Percentiles rank a stretch among this genome's conserved stretches.
These are phyloP conservation scores for Subacronicta megacephala DNA, from an alignment of 2,888 invertebrate genomes.

Conservation along the genomic window DNA sequence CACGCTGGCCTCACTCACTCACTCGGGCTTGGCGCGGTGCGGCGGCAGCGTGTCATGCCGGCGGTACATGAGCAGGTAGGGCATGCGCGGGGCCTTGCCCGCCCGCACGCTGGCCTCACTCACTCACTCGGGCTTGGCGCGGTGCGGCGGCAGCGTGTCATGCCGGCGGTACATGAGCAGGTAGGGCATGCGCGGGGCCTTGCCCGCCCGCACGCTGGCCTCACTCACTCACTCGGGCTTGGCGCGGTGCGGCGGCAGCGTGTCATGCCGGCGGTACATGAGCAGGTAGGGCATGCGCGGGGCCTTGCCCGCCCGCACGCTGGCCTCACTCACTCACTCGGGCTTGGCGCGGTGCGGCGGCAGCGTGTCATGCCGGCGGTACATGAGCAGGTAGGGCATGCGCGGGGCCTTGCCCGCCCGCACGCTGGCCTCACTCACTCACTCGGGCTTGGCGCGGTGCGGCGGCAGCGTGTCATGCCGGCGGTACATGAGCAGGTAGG, in stretches of 20 bases:
- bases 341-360: slow-evolving; percentile 72
- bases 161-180: slow-evolving; percentile 97
- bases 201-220: slow-evolving; percentile 94
- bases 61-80: slow-evolving; percentile 98
- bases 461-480: slow-evolving; percentile 93
- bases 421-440: slow-evolving; percentile 93
- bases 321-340: slow-evolving; percentile 91
- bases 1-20: slow-evolving; percentile 93
- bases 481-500: slow-evolving; percentile 98
- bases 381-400: slow-evolving; percentile 98
- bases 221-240: slow-evolving; percentile 91
- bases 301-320: slow-evolving; percentile 95
- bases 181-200: slow-evolving; percentile 97
- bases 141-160: slow-evolving; percentile 91
- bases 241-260: slow-evolving; percentile 83
- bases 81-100: slow-evolving; percentile 96
- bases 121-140: slow-evolving; percentile 85
- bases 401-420: slow-evolving; percentile 95
- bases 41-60: slow-evolving; percentile 93
- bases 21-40: slow-evolving; percentile 70
- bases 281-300: slow-evolving; percentile 98
- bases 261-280: slow-evolving; percentile 97
- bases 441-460: slow-evolving; percentile 70
- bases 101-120: slow-evolving; percentile 94
- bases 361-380: slow-evolving; percentile 95